These are phyloP conservation scores for Leucophenga montana DNA, from an alignment of 2,888 invertebrate species.

Conservation along the genomic window DNA sequence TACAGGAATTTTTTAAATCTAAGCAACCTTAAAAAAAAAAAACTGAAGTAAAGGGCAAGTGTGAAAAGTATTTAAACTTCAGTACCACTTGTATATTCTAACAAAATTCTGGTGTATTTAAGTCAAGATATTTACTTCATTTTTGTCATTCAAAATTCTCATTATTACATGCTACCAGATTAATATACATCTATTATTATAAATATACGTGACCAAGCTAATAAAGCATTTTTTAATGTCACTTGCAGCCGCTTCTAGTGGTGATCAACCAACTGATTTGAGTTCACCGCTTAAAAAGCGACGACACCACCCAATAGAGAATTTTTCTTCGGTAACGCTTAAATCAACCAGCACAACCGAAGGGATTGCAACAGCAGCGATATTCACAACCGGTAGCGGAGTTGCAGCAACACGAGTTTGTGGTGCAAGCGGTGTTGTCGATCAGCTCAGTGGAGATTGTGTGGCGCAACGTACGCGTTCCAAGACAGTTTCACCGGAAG, in stretches of 20 bases:
- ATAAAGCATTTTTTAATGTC: constrained; percentile 46
- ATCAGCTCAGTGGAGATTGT: constrained; percentile 60
- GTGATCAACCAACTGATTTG: constrained; percentile 57
- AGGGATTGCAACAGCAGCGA: constrained; percentile 33
- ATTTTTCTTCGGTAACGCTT: not conserved
- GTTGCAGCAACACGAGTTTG: not conserved
- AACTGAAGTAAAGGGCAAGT: no score
- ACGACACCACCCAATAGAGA: constrained; percentile 53
- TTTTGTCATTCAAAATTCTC: constrained; percentile 19
- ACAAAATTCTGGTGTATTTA: no score
- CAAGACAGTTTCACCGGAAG: constrained; percentile 64
- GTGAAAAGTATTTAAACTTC: no score
- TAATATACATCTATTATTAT: not conserved
- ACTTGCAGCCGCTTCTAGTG: constrained; percentile 55
- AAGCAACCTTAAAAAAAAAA: no score
- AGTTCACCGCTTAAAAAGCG: constrained; percentile 65
- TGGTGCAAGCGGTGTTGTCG: not conserved
- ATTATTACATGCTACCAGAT: constrained; percentile 6
- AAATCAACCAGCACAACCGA: constrained; percentile 2
- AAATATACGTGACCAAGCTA: not conserved
- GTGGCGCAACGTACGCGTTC: constrained; percentile 72
- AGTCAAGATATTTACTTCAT: constrained; percentile 28
- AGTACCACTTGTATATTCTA: no score
- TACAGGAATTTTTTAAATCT: no score
- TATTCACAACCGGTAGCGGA: constrained; percentile 17